Conservation (phyloP, 2,888 invertebrate genomes). For the Spisula solida region DNA sequence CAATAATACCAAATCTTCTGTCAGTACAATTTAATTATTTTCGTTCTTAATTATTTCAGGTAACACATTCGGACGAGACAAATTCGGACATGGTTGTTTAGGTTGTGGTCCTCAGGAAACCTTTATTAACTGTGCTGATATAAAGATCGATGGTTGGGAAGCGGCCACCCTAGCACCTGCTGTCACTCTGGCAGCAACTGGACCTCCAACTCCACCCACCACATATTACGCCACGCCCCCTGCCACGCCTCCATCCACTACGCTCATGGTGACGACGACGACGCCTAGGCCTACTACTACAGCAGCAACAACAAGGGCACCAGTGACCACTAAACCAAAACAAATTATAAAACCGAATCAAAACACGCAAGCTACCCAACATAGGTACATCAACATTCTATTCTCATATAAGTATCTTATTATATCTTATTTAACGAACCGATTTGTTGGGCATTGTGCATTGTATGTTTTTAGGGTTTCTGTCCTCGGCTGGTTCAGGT, state of each 20-base stretch:
- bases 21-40: too few species aligned
- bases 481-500: too few species aligned
- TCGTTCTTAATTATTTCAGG: constrained; percentile 10
- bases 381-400: constrained; percentile 9
- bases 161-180: constrained; percentile 3
- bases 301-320: constrained; percentile 18
- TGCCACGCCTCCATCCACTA: constrained; percentile 14
- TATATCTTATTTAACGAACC: too few species aligned
- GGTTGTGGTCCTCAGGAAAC: constrained; percentile 68
- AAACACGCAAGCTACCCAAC: not conserved
- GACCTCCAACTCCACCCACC: constrained; percentile 3
- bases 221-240: not conserved
- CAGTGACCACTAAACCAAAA: constrained; percentile 16
- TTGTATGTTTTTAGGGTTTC: too few species aligned
- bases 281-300: not conserved
- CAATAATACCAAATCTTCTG: too few species aligned
- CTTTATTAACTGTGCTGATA: constrained; percentile 68
- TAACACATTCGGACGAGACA: constrained; percentile 62
- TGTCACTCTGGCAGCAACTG: constrained; percentile 23
- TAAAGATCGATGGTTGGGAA: constrained; percentile 58
- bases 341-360: constrained; percentile 10
- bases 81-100: constrained; percentile 52
- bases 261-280: constrained; percentile 19
- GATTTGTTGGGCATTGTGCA: too few species aligned
- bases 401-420: not conserved